Evolutionary conservation across 2,888 invertebrate species (phyloP), one percentile per base, ranked within the genome.

Genomic region (Dinocampus coccinellae): DNA sequence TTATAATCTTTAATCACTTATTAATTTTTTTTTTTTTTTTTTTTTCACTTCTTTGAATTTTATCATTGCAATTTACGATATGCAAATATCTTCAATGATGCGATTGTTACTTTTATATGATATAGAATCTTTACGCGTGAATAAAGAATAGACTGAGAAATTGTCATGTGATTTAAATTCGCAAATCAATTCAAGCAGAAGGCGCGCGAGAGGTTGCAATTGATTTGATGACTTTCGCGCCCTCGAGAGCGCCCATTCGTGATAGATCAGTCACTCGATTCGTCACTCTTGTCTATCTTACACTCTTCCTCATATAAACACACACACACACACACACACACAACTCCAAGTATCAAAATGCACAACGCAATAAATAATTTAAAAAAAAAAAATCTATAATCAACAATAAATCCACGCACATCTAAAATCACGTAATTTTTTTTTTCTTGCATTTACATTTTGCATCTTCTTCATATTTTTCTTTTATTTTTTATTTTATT

Each of bases 261-360:
- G 74, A 82, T 73, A 77, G 78, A 85, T 87, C 82, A 85, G 77
- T 69, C 74, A 71, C 70, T 70, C 83, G 83, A 85, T 85, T 83
- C 82, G 82, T 86, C 84, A 83, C 79, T 79, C 71, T 53, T 73
- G 68, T 62, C 66, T 26, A 16, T 58, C 42, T 61, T 47, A 10
- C 58, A 42, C 42, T 26, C 24, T n/a, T 42, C 7, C 29, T 29
- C 29, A 36, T 10, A n/a, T 22, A 55, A 2, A 13, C n/a, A 22
- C 9, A 55, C 26, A 55, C 13, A 24, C 26, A 10, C 16, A 52
- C 10, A 42, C 42, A n/a, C 53, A 24, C 53, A 53, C 42, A 62
- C 42, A n/a, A n/a, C n/a, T n/a, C n/a, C n/a, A n/a, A n/a, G n/a
- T n/a, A n/a, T n/a, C n/a, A n/a, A n/a, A n/a, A n/a, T n/a, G n/a